Evolutionary conservation across 2,113 vertebrate genomes (phyloP), one percentile per base, ranked within the genome.

Genomic region (Tretioscincus oriximinensis): DNA sequence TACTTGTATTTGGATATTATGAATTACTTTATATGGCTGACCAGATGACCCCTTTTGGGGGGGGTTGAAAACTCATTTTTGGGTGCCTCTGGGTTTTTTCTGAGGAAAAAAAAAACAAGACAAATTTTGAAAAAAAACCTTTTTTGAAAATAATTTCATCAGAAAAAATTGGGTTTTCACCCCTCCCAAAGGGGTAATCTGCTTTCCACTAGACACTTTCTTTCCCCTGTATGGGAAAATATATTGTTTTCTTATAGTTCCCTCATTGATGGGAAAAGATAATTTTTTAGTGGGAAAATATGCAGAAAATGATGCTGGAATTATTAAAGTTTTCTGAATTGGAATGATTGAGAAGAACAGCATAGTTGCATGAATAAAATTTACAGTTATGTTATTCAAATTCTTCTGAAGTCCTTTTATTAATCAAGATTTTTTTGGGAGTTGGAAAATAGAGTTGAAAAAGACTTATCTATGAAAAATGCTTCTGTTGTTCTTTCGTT

Each of bases 331-430:
- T 68, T 54, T 54, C 65, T 77, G 64, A 67, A 77, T 77, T 67
- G 67, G 47, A n/a, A 77, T 67, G 65, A 68, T 78, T 68, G 54
- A 68, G 41, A 78, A 64, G 54, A 78, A 58, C 49, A 31, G 64
- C 64, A 68, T 54, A 28, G 45, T 54, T 14, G 29, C 47, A 58
- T 35, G 47, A 54, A 68, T 68, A 78, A 78, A 78, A 68, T 69
- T 51, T 78, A n/a, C 7, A 16, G 7, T 68, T 72, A 28, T 31
- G 1, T 65, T 64, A 69, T 71, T 77, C 60, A 16, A 68, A 76
- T 72, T 72, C 41, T 73, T 31, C 65, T 73, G 60, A 26, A n/a
- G 47, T 84, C 71, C 80, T 1, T 51, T 9, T 67, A 72, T 9
- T 67, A 72, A 73, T 26, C 41, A 26, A n/a, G 71, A 28, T 81